Percentiles rank a stretch among this genome's conserved stretches.
Evolutionary conservation across 2,888 invertebrate genomes (phyloP).

Genomic region (Stratiomys singularior): DNA sequence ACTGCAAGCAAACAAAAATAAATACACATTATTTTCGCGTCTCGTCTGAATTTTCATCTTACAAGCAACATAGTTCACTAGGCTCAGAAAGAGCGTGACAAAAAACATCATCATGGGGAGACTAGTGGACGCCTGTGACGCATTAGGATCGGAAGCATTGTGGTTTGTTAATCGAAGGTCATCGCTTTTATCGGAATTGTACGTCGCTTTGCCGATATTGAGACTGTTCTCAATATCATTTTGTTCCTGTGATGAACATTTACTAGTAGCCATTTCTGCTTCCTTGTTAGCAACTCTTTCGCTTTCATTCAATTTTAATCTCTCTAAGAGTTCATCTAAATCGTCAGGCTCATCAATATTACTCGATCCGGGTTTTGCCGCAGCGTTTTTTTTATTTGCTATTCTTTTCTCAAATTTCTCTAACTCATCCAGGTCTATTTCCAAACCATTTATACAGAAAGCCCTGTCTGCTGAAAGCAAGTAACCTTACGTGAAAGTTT

Average conservation of each 20-base stretch:
- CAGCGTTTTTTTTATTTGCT: slow-evolving; percentile 56
- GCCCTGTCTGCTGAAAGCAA: slow-evolving; percentile 63
- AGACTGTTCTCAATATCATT: no score
- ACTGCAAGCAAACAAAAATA: slow-evolving; percentile 50
- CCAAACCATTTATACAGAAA: slow-evolving; percentile 65
- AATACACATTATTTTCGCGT: slow-evolving; percentile 54
- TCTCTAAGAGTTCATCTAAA: slow-evolving; percentile 64
- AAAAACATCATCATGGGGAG: slow-evolving; percentile 63
- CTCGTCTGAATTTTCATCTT: slow-evolving; percentile 56
- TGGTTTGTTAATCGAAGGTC: no score
- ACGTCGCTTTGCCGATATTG: no score
- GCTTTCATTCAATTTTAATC: slow-evolving; percentile 59
- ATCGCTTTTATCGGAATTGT: no score
- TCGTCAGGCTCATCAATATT: slow-evolving; percentile 57
- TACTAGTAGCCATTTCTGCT: neutral
- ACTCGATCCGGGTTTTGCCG: neutral
- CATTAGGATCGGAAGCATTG: neutral
- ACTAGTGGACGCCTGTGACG: slow-evolving; percentile 52
- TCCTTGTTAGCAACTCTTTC: slow-evolving; percentile 34
- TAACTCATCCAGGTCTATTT: slow-evolving; percentile 66
- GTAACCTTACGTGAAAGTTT: no score
- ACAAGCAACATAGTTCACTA: slow-evolving; percentile 63
- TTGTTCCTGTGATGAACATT: no score
- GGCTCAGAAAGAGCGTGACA: slow-evolving; percentile 63
- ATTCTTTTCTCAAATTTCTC: slow-evolving; percentile 62